Base-by-base conservation (phyloP, 2,888 invertebrate species). In the Drosophila parthenogenetica region DNA sequence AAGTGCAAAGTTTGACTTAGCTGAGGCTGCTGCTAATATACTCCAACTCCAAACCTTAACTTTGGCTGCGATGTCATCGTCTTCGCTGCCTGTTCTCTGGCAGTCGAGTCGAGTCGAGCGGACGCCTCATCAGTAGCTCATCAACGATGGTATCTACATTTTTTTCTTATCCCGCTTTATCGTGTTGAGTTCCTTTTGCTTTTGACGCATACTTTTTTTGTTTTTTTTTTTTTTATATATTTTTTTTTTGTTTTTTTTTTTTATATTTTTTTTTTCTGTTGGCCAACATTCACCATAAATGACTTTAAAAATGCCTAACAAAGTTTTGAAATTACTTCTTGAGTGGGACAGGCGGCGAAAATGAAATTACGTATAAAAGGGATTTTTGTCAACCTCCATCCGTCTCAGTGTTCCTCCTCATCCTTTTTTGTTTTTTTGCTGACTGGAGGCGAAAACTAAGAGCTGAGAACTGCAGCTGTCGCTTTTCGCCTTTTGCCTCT, bases 301-400 rank as follows among this genome's bases (percentile, higher is more conserved):
- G 88, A 84, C 88, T 84, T 84, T 88, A 84, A 84, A 77, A 88
- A 88, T 81, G 75, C 76, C 73, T 87, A 87, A 79, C 73, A 88
- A 86, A 86, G 87, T 85, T 86, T 88, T 79, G 66, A 88, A 88
- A 86, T 86, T 88, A 86, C 81, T 83, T 86, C 78, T 74, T 73
- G 72, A 81, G 84, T 84, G 71, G 69, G 66, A 62, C 59, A 60
- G 65, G 70, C 67, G 62, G 48, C 64, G 71, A 77, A 77, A 84
- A 84, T 79, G 75, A 81, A 89, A 89, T 86, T 87, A 86, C 79
- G 73, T 73, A 73, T 53, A 72, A 83, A 88, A 77, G 81, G 74
- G 84, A 86, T 79, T 84, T 29, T 83, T 72, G 81, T 53, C 67
- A 54, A 65, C 58, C 69, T 57, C 46, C 66, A 60, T 63, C 40